Evolutionary conservation across 1,140 invertebrate genomes (phyloP), one percentile per base, ranked within the genome.

Genomic region (Drosophila gunungcola): DNA sequence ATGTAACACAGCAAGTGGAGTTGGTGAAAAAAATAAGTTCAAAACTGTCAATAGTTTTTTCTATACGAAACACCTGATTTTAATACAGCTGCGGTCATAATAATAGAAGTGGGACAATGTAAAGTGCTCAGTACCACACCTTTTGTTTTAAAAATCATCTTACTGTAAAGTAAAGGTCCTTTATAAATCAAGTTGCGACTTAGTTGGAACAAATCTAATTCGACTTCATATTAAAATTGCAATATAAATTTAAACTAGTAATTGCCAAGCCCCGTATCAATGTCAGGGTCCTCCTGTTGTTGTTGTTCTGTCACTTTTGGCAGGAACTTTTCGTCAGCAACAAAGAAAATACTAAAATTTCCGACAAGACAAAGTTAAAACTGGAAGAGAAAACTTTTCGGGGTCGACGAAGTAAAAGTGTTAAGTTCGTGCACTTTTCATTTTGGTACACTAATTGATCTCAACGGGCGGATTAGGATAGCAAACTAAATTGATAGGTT

Each of bases 401-500:
- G 39, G 16, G 16, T 36, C 21, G 25, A 7, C 21, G 51, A 53
- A 38, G 45, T 27, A 48, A 68, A 65, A 68, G 64, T 68, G 64
- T 65, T 65, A 65, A 68, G 64, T 68, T 65, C 32, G 39, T 52
- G 61, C 62, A 16, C 46, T 57, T 65, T 49, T 64, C 64, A 46
- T 62, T 38, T 48, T 38, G 32, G 32, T 72, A 68, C 80, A 84
- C 80, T 84, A 84, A 84, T 84, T 84, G 80, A 84, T 80, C 80
- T 84, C 80, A 84, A 80, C 80, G 76, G 65, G 53, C 51, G 80
- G 72, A 80, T 84, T 84, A 79, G 70, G 29, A 63, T 62, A 45
- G 65, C 62, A 45, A 69, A 64, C 72, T 64, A 84, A 84, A 84
- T 84, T 84, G 80, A 84, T 84, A 77, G 80, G 72, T 63, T 77